Evolutionary conservation across 2,113 vertebrate species (phyloP), one percentile per base, ranked within the genome.

Genomic region (Boleophthalmus pectinirostris): DNA sequence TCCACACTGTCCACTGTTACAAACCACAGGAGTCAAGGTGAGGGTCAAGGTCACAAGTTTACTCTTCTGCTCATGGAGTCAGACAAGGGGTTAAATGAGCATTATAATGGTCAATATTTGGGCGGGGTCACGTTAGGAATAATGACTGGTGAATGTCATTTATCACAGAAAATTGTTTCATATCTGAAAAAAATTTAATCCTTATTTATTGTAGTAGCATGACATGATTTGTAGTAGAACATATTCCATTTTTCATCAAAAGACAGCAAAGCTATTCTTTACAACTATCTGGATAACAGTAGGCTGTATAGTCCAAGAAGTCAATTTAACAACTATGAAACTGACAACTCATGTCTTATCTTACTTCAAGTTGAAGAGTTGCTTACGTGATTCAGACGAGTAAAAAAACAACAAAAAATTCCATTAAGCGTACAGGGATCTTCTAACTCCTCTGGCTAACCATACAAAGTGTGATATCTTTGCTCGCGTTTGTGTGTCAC

Each of bases 21-120:
- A 57, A 76, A 70, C 35, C 10, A 67, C 74, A 68, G 7, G 58
- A 79, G 80, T 82, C 79, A 90, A 85, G 77, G 86, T 85, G 75
- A 88, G 78, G 79, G 73, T 73, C 83, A 87, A 88, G 83, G 89
- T 88, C 88, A 79, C 70, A 77, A 81, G 82, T 84, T 66, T 67
- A 74, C 47, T 67, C 69, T 63, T 56, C 46, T 78, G 66, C n/a
- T 38, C 20, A 29, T n/a, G 13, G 3, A 29, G 45, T 21, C 11
- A 53, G 68, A 69, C 64, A 45, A 10, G 33, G 51, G 49, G 80
- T 83, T 79, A 74, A 85, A 82, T n/a, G 21, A 5, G 7, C 15
- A 16, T 5, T 53, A 35, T 24, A 68, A 56, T 6, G 13, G n/a
- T 64, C 61, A 10, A 64, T 64, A 64, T n/a, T 64, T 38, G 33